Evolutionary conservation across 2,113 vertebrate genomes (phyloP).

Genomic region (Tricholaema leucomelas): DNA sequence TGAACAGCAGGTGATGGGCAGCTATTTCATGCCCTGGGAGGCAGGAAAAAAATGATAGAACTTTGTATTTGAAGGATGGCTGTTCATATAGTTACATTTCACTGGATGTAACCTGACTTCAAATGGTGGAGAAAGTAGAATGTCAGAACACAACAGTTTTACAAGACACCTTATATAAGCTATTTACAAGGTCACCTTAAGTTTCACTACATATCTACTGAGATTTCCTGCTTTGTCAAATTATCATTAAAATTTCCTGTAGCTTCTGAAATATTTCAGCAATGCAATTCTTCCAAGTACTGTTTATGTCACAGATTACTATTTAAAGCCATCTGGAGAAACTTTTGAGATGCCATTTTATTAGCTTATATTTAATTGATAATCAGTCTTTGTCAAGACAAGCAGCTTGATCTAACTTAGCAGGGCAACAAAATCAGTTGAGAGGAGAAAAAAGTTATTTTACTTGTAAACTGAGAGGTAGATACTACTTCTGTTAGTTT

Average conservation of each 20-base stretch:
- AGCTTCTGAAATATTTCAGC: conserved; percentile 37
- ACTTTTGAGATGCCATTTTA: conserved; percentile 57
- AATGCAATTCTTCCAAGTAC: conserved; percentile 31
- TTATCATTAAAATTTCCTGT: conserved; percentile 27
- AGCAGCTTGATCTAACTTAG: conserved; percentile 60
- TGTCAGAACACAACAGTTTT: conserved; percentile 39
- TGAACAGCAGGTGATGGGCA: conserved; percentile 22
- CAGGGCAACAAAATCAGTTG: conserved; percentile 32
- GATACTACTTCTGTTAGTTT: neutral
- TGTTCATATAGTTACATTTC: conserved; percentile 64
- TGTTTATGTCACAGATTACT: conserved; percentile 16
- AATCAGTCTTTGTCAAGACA: conserved; percentile 70
- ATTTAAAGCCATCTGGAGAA: conserved; percentile 59
- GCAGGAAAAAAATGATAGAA: conserved; percentile 52
- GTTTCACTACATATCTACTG: conserved; percentile 39
- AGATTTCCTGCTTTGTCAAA: conserved; percentile 52
- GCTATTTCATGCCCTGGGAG: conserved; percentile 50
- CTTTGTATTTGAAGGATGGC: conserved; percentile 60
- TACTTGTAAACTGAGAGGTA: conserved; percentile 14
- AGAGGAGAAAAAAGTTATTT: conserved; percentile 58
- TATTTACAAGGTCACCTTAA: conserved; percentile 76
- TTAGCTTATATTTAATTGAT: conserved; percentile 62
- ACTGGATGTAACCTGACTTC: conserved; percentile 53
- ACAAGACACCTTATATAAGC: conserved; percentile 48
- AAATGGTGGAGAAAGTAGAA: conserved; percentile 48